Evolutionary conservation across 2,113 vertebrate genomes (phyloP), one percentile per base, ranked within the genome.

Genomic region (Otus sunia): DNA sequence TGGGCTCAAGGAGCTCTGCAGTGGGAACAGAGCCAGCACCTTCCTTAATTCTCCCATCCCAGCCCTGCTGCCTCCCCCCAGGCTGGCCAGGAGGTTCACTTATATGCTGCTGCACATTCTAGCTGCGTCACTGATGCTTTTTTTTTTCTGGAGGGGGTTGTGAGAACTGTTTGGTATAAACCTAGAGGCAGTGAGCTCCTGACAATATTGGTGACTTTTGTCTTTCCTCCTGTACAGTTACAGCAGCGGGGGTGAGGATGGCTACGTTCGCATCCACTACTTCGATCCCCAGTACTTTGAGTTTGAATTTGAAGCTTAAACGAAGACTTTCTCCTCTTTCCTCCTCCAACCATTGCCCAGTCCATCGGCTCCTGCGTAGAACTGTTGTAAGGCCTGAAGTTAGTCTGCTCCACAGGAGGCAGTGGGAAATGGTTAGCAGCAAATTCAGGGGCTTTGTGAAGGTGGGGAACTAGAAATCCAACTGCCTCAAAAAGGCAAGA

Each of bases 261-360:
- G 99, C 73, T 99, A 99, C 15, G 98, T 98, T 13, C 99, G 99
- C 94, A 99, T 99, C 98, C 99, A 99, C 72, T 99, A 99, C 98
- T 99, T 99, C 12, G 99, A 99, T 71, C 98, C 99, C 21, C 99
- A 99, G 49, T 99, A 99, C 98, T 99, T 99, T 29, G 99, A 99
- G 93, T 99, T 99, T 94, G 99, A 99, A 81, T 98, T 99, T 87
- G 99, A 99, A 97, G 99, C 97, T 19, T 99, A 95, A 98, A 49
- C n/a, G 53, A 69, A 56, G 37, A 79, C 15, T 58, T 36, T 71
- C 41, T 74, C 56, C 45, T 66, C 34, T 64, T 9, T 49, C 72
- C 39, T 80, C 49, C 62, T 41, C 76, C 63, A 17, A 9, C 4
- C 60, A 26, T 58, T 68, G 12, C 41, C 73, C 50, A 34, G 41